These are phyloP conservation scores for Acanthosepion pharaonis DNA, from an alignment of 2,888 invertebrate species.

Conservation along the genomic window DNA sequence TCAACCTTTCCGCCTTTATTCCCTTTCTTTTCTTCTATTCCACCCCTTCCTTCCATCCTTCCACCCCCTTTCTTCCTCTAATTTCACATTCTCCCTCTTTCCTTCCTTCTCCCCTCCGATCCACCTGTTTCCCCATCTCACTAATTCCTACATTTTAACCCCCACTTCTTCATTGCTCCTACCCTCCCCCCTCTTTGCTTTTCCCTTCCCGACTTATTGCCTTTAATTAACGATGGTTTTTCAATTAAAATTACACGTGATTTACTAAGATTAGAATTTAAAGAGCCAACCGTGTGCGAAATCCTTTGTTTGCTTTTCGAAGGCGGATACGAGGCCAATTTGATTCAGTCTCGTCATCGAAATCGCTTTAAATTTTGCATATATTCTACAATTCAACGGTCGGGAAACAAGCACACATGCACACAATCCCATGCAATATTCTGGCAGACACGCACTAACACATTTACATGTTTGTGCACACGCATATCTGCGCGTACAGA, in stretches of 20 bases:
- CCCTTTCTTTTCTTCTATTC: too few species aligned
- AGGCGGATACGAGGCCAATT: neutral
- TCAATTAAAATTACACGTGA: neutral
- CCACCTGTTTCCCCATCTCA: fast-evolving
- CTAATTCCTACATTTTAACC: too few species aligned
- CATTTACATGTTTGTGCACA: neutral
- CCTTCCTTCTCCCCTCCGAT: neutral
- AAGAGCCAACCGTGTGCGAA: neutral
- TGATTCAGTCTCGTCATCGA: neutral
- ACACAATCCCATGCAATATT: neutral
- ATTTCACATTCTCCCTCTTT: too few species aligned
- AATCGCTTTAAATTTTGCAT: neutral
- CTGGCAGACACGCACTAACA: neutral
- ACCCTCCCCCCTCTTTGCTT: neutral
- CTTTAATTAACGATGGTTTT: neutral
- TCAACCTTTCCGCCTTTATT: too few species aligned
- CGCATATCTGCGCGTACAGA: neutral
- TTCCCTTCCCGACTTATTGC: neutral
- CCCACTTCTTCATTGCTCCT: neutral
- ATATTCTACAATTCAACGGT: neutral
- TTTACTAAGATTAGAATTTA: neutral
- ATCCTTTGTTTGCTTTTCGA: neutral
- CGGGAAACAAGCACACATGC: neutral
- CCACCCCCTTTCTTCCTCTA: too few species aligned
- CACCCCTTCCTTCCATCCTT: too few species aligned